Evolutionary conservation across 1,140 invertebrate species (phyloP).

Genomic region (Bombus haemorrhoidalis): DNA sequence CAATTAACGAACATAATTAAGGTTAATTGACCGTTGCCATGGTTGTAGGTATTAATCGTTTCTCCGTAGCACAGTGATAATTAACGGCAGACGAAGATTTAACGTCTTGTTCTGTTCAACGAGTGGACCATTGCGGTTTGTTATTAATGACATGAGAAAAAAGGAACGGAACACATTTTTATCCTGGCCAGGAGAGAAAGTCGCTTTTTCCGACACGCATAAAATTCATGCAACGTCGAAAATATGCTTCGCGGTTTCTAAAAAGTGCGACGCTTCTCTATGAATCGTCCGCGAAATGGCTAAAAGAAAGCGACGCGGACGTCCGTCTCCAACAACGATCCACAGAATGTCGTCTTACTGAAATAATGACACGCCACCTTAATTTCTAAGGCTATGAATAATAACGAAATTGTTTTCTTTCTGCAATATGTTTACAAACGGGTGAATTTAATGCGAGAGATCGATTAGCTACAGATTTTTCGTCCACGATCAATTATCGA

Average conservation of each 20-base stretch:
- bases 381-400: constrained; percentile 54
- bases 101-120: background rate
- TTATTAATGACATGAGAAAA: constrained; percentile 29
- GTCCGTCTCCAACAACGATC: constrained; percentile 13
- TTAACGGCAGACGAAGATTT: background rate
- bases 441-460: background rate
- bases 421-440: background rate
- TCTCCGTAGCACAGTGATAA: constrained; percentile 14
- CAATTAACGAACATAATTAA: constrained; percentile 40
- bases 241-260: constrained; percentile 40
- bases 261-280: background rate
- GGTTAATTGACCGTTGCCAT: constrained; percentile 24
- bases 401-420: constrained; percentile 7
- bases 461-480: background rate
- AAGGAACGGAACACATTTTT: background rate
- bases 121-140: background rate
- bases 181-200: constrained; percentile 30
- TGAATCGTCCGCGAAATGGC: background rate
- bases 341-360: background rate
- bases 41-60: constrained; percentile 24
- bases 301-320: constrained; percentile 28
- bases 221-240: constrained; percentile 39
- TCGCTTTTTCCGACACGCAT: constrained; percentile 40
- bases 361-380: constrained; percentile 19
- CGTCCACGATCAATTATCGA: background rate